Percentiles rank a stretch among this genome's conserved stretches.
phyloP scores from a whole-genome alignment of 2,888 invertebrate genomes.

The Clanis bilineata region DNA sequence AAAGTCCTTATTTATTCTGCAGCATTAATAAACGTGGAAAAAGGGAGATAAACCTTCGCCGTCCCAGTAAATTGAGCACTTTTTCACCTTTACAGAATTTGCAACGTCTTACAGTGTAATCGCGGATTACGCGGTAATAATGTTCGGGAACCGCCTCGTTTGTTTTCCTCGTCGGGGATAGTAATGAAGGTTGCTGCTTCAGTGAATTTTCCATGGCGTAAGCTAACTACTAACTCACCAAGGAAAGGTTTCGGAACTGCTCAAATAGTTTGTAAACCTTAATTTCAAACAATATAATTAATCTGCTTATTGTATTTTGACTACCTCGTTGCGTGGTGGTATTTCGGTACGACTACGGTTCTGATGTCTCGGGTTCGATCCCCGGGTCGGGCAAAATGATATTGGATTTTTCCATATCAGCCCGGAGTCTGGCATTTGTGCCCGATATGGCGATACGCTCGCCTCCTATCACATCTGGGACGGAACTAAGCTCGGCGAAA shows the following conservation, averaged over 20 bases:
- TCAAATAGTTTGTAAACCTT: not conserved
- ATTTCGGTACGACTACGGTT: too few relatives aligned
- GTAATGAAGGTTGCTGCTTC: conserved; percentile 53
- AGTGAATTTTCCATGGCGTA: conserved; percentile 39
- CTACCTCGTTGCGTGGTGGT: too few relatives aligned
- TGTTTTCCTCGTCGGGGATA: conserved; percentile 45
- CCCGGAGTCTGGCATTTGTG: too few relatives aligned
- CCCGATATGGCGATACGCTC: too few relatives aligned
- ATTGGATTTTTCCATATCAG: too few relatives aligned
- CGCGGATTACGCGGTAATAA: conserved; percentile 49
- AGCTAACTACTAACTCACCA: conserved; percentile 17
- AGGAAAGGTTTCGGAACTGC: conserved; percentile 26
- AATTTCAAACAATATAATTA: not conserved
- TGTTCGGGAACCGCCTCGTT: conserved; percentile 44
- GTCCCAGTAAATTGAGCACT: conserved; percentile 44
- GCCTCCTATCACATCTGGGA: too few relatives aligned
- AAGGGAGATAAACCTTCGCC: conserved; percentile 39
- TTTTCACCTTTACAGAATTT: conserved; percentile 51
- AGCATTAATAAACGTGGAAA: conserved; percentile 38
- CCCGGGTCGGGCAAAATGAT: too few relatives aligned
- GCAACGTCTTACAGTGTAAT: conserved; percentile 45
- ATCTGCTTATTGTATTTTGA: too few relatives aligned
- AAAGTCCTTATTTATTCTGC: conserved; percentile 22
- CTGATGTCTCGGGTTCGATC: too few relatives aligned
- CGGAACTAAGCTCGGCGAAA: too few relatives aligned